Conservation (phyloP, 2,113 vertebrate genomes). For the Heterocephalus glaber region DNA sequence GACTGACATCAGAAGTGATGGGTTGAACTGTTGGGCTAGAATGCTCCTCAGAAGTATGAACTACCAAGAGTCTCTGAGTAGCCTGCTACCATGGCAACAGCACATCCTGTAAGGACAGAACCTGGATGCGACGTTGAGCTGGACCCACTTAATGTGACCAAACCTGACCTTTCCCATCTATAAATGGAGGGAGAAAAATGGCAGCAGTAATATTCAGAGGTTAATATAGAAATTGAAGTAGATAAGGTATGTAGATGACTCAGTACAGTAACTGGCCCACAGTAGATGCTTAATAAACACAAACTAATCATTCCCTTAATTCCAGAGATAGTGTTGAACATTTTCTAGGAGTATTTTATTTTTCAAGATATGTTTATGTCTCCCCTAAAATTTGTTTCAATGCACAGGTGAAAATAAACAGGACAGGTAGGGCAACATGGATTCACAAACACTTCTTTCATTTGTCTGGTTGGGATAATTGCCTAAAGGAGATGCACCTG, state of each 20-base stretch:
- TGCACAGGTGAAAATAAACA: background rate
- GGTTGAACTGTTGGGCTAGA: background rate
- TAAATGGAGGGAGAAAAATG: background rate
- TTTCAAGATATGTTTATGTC: background rate
- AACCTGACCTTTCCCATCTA: background rate
- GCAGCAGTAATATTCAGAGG: background rate
- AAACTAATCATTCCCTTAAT: background rate
- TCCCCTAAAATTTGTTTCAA: background rate
- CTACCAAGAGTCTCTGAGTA: background rate
- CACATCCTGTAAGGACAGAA: background rate
- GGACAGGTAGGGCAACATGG: background rate
- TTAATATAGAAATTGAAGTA: background rate
- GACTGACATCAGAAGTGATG: background rate
- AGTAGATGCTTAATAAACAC: background rate
- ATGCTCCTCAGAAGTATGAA: background rate
- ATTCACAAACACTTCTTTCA: background rate
- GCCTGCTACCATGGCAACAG: background rate
- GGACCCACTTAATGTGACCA: background rate
- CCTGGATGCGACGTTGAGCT: background rate
- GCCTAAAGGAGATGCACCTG: background rate
- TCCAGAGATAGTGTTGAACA: background rate
- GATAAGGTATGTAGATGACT: background rate
- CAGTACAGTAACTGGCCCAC: background rate
- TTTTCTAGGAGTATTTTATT: background rate
- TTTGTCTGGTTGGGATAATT: background rate